Conservation (phyloP, 2,888 invertebrate species). For the Lycocerus yunnanus region DNA sequence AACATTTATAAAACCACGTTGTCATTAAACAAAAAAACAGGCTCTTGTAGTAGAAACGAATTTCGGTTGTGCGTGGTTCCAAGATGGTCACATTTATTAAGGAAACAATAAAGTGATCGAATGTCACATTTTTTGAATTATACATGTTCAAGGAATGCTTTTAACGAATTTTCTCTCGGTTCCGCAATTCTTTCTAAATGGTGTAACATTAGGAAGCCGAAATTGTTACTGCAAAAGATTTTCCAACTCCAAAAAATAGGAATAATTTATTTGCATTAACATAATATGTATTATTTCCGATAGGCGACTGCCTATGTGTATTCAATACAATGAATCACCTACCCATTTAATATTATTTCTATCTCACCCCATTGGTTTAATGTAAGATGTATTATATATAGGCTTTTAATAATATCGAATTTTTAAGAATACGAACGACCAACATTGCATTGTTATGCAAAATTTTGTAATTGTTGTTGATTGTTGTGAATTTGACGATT, state of each 20-base stretch:
- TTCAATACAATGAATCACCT: no score
- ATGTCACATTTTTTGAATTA: conserved; percentile 1
- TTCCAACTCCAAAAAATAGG: neutral
- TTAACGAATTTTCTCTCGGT: neutral
- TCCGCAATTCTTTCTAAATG: neutral
- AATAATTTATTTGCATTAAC: neutral
- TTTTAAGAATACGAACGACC: no score
- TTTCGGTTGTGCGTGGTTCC: conserved; percentile 9
- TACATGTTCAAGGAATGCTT: neutral
- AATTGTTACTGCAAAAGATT: neutral
- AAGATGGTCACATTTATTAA: conserved; percentile 16
- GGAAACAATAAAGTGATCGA: conserved; percentile 5
- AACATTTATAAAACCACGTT: conserved; percentile 13
- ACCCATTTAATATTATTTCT: neutral
- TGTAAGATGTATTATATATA: no score
- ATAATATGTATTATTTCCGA: no score
- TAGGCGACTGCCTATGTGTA: no score
- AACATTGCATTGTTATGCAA: neutral
- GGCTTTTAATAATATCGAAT: neutral
- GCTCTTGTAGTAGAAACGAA: neutral
- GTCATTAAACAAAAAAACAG: no score
- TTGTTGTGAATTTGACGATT: neutral
- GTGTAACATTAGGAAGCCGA: neutral
- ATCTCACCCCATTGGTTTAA: no score
- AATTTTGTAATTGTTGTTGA: neutral